These are phyloP conservation scores for Pogonognathellus flavescens DNA, from an alignment of 1,140 invertebrate genomes.

Conservation along the genomic window DNA sequence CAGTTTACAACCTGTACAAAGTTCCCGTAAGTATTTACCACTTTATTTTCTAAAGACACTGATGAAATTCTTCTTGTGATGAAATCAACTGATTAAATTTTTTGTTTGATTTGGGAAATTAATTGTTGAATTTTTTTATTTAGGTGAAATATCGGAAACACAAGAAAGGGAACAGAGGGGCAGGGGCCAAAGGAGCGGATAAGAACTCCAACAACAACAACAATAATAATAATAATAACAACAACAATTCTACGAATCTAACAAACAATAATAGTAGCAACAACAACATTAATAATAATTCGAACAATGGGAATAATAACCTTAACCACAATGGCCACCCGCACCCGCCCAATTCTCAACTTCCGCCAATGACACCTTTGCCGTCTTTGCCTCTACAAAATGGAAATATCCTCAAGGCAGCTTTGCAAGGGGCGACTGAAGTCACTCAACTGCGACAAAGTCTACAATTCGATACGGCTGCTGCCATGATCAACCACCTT, in stretches of 20 bases:
- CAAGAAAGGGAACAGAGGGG: constrained; percentile 78
- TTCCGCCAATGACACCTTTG: constrained; percentile 66
- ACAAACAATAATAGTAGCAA: constrained; percentile 69
- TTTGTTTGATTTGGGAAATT: too few species aligned
- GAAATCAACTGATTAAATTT: not conserved
- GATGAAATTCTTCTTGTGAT: not conserved
- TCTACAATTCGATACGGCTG: constrained; percentile 82
- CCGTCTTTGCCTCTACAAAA: constrained; percentile 62
- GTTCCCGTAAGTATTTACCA: constrained; percentile 71
- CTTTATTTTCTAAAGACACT: not conserved
- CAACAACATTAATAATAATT: constrained; percentile 68
- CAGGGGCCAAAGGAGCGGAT: constrained; percentile 41
- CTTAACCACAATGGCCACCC: constrained; percentile 68
- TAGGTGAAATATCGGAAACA: constrained; percentile 98
- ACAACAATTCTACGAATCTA: constrained; percentile 65
- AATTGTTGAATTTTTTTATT: not conserved
- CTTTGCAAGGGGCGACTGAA: constrained; percentile 92
- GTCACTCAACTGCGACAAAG: constrained; percentile 84
- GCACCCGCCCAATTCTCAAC: constrained; percentile 69
- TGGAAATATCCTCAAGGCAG: constrained; percentile 93
- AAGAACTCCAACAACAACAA: constrained; percentile 52
- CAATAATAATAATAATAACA: constrained; percentile 54
- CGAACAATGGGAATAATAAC: constrained; percentile 23
- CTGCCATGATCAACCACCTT: constrained; percentile 88
- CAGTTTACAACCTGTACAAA: constrained; percentile 99